Evolutionary conservation across 2,113 vertebrate genomes (phyloP).

Genomic region (Coptodon bakossiorum): DNA sequence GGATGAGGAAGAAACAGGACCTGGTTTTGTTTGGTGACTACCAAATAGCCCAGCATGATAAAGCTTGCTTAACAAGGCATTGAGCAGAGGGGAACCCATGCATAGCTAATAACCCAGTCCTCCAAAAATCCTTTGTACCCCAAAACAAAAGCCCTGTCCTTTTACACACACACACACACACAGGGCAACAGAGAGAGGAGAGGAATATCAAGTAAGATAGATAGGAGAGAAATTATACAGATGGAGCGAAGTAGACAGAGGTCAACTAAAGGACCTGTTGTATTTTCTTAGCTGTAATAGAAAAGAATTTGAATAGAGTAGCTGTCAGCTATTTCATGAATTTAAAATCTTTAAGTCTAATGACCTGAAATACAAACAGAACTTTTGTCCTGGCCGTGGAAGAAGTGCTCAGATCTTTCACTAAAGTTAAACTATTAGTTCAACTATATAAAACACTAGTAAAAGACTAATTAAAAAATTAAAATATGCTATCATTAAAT

Average conservation of each 20-base stretch:
- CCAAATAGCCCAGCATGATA: conserved; percentile 55
- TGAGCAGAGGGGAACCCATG: conserved; percentile 56
- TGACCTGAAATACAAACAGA: background rate
- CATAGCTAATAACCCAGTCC: conserved; percentile 58
- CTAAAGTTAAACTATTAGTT: background rate
- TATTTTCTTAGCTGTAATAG: background rate
- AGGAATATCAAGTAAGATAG: conserved; percentile 37
- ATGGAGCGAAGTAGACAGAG: background rate
- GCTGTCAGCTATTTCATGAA: background rate
- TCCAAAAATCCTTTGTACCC: conserved; percentile 51
- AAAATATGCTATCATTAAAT: background rate
- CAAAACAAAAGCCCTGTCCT: conserved; percentile 37
- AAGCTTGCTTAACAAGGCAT: conserved; percentile 62
- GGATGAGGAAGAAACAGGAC: conserved; percentile 31
- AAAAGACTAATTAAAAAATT: background rate
- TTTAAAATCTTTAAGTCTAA: background rate
- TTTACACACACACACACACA: background rate
- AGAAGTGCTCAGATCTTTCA: background rate
- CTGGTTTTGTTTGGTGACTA: conserved; percentile 50
- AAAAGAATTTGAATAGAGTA: background rate
- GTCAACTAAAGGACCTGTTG: background rate
- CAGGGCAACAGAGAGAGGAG: background rate
- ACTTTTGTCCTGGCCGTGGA: background rate
- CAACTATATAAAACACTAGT: background rate
- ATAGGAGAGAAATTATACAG: background rate